Evolutionary conservation across 53 echinoderm and acorn worm species (phyloP), one percentile per base, ranked within the genome.

Genomic region (Mesocentrotus franciscanus): DNA sequence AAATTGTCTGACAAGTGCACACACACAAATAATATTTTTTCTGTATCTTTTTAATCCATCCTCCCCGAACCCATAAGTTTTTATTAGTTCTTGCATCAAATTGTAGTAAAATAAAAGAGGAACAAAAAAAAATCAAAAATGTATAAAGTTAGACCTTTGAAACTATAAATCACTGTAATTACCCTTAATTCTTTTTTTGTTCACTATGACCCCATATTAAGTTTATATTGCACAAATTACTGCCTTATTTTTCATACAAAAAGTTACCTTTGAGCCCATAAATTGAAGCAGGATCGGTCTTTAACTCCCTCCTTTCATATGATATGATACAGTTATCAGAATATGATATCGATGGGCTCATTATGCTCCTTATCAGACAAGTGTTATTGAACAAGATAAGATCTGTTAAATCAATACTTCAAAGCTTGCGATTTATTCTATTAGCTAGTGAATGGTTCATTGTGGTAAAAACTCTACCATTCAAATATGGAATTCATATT

Each of bases 211-310:
- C 49, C 18, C 17, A 49, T 36, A 84, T 42, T 49, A 13, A 42
- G 49, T 84, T 84, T 87, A 87, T 87, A 59, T 87, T 87, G 56
- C 87, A 56, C n/a, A 8, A 87, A 87, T 87, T 87, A 87, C 12
- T 29, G 58, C 14, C n/a, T 87, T 11, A 24, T 59, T 55, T 87
- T 56, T 84, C 84, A 84, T 42, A 74, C 84, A 84, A 49, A 79
- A 42, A 39, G 0, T 18, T 58, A 87, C 87, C 87, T 87, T 87
- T 87, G 87, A 87, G 57, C 87, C 18, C 58, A 58, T 27, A 58
- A 57, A 56, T 87, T 87, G 59, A 87, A 42, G 10, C 58, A 12
- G 27, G 27, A 58, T 58, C 59, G 13, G 56, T 87, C 29, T 14
- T 84, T 26, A 22, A 84, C 39, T 84, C 10, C 20, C 1, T 42